Conservation (phyloP, 2,888 invertebrate species). For the Drosophila lacicola region DNA sequence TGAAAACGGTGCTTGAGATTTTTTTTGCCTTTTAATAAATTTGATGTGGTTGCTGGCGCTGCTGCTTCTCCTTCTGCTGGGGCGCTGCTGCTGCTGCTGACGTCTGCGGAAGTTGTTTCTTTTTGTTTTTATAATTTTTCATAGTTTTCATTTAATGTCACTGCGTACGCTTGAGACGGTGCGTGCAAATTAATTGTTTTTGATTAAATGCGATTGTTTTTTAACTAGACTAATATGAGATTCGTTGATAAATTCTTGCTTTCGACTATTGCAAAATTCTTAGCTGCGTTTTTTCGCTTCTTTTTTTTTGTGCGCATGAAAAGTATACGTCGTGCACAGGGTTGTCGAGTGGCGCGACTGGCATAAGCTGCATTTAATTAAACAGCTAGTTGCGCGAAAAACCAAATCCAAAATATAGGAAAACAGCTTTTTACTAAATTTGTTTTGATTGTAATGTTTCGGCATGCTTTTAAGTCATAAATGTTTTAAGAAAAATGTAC, state of each 20-base stretch:
- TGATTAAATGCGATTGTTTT: conserved; percentile 43
- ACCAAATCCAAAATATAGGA: not conserved
- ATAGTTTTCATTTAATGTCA: conserved; percentile 46
- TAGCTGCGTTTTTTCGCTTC: conserved; percentile 37
- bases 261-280: conserved; percentile 45
- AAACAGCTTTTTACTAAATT: not conserved
- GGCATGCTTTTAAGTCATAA: conserved; percentile 46
- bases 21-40: conserved; percentile 15
- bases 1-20: conserved; percentile 31
- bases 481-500: not conserved
- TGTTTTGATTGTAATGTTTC: not conserved
- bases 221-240: conserved; percentile 55
- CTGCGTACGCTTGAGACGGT: conserved; percentile 18
- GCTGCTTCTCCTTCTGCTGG: conserved; percentile 19
- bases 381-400: not conserved
- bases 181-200: conserved; percentile 3
- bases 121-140: conserved; percentile 64
- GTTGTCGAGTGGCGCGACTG: conserved; percentile 34
- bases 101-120: conserved; percentile 71
- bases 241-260: conserved; percentile 60
- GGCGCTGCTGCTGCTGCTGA: conserved; percentile 33
- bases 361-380: too few species aligned
- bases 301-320: conserved; percentile 59
- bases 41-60: conserved; percentile 27
- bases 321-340: conserved; percentile 55